Base-by-base conservation (phyloP, 2,888 invertebrate species). In the Orthosia gothica region DNA sequence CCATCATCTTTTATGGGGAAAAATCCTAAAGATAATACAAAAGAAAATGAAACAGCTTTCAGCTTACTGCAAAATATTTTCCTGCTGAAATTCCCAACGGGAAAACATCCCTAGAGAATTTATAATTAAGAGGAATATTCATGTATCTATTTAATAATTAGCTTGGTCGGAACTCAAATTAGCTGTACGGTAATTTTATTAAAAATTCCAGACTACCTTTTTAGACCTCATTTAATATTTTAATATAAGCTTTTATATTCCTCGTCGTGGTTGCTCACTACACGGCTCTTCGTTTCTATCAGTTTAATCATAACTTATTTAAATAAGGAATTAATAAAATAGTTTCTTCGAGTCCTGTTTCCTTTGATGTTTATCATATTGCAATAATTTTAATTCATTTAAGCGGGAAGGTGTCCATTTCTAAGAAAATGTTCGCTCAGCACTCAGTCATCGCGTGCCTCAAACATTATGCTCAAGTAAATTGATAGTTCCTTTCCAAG, bases 401-500 rank as follows among this genome's bases (percentile, higher is more conserved):
- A 57, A 78, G 45, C 74, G 18, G 32, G 40, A 49, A 65, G 75
- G 72, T 74, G 52, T 57, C 20, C 20, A 20, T 63, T 79, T 70
- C 76, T 76, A 58, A 81, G 58, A 70, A 79, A 32, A 70, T 70
- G 20, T 64, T 70, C 58, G 52, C 23, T 54, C 65, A 62, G 45
- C 49, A 65, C 52, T 73, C 70, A 71, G 52, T 71, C 67, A 66
- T 68, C 70, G 26, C 45, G 50, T 55, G 49, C 59, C 63, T 74
- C 16, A 69, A 75, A 54, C 67, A 67, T 66, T 50, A 75, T 50
- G 62, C 55, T 76, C 72, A 59, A 72, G 62, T 55, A 64, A 67
- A 84, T 84, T 76, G 79, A 82, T 82, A 82, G 82, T 82, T 72
- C 49, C 61, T 82, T 82, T 82, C 70, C 70, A 70, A 79, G 67